Evolutionary conservation across 2,113 vertebrate species (phyloP).

Genomic region (Andinoacara biseriatus): DNA sequence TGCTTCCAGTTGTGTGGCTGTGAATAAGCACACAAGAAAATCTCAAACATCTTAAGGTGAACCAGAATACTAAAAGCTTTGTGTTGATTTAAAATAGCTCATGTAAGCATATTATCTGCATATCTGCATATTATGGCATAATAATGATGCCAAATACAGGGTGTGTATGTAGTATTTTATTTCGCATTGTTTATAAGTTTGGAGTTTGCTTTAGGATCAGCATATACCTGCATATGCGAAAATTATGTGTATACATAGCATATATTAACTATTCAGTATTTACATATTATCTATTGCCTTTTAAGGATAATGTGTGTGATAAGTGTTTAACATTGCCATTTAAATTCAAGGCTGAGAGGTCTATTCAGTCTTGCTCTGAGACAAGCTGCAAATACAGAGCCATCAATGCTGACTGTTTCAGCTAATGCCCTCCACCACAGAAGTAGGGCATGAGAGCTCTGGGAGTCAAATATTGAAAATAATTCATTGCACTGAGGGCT

Average conservation of each 20-base stretch:
- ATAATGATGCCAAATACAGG: not conserved
- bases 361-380: constrained; percentile 17
- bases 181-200: not conserved
- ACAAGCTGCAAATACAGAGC: constrained; percentile 54
- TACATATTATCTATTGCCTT: not conserved
- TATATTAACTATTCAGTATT: not conserved
- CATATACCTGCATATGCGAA: not conserved
- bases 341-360: constrained; percentile 25
- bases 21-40: constrained; percentile 7
- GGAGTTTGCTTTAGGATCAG: not conserved
- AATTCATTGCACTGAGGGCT: constrained; percentile 53
- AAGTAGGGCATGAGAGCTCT: constrained; percentile 64
- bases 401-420: constrained; percentile 51
- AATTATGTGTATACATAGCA: not conserved
- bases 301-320: not conserved
- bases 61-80: not conserved
- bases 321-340: constrained; percentile 40
- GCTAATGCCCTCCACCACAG: constrained; percentile 54
- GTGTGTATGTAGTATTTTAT: not conserved
- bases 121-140: not conserved
- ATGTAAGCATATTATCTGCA: not conserved
- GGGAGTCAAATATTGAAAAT: constrained; percentile 66
- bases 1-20: constrained; percentile 10
- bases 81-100: not conserved
- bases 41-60: not conserved